Percentiles rank a stretch among this genome's conserved stretches.
Evolutionary conservation across 2,797 vertebrate species (phyloP).

Genomic region (Clarias pachynema): DNA sequence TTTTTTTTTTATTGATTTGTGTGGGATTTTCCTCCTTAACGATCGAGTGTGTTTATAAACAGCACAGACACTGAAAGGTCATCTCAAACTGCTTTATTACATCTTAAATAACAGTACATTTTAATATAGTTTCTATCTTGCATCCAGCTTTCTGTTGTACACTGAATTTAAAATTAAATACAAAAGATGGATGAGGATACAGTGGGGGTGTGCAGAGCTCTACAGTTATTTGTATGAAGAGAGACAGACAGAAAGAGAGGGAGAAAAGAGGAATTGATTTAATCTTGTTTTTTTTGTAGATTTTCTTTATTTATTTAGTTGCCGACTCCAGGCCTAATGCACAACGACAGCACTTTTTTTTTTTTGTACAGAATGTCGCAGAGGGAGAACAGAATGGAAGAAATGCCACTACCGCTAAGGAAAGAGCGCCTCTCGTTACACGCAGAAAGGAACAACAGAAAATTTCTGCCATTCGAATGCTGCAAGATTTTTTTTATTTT

Average conservation of each 20-base stretch:
- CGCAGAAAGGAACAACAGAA: conserved; percentile 83
- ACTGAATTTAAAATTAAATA: conserved; percentile 99
- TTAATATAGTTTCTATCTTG: conserved; percentile 99
- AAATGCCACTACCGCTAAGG: conserved; percentile 88
- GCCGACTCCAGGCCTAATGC: conserved; percentile 95
- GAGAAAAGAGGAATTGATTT: conserved; percentile 75
- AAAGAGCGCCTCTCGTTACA: conserved; percentile 83
- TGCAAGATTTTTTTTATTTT: conserved; percentile 74
- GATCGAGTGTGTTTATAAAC: background rate
- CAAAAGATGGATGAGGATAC: conserved; percentile 93
- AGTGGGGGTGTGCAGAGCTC: conserved; percentile 85
- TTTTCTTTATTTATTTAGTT: conserved; percentile 77
- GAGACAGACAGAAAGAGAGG: conserved; percentile 54
- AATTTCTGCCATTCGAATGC: conserved; percentile 83
- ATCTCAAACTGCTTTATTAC: conserved; percentile 99
- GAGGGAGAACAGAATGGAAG: conserved; percentile 82
- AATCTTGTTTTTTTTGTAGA: conserved; percentile 67
- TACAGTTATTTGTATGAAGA: conserved; percentile 87
- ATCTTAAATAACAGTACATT: conserved; percentile 99
- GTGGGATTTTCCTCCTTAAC: background rate
- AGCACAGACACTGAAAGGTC: conserved; percentile 65
- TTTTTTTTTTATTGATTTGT: no score
- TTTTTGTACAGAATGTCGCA: conserved; percentile 91
- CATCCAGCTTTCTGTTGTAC: conserved; percentile 99
- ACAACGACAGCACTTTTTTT: conserved; percentile 91